Evolutionary conservation across 2,797 vertebrate species (phyloP), one percentile per base, ranked within the genome.

Genomic region (Echiichthys vipera): DNA sequence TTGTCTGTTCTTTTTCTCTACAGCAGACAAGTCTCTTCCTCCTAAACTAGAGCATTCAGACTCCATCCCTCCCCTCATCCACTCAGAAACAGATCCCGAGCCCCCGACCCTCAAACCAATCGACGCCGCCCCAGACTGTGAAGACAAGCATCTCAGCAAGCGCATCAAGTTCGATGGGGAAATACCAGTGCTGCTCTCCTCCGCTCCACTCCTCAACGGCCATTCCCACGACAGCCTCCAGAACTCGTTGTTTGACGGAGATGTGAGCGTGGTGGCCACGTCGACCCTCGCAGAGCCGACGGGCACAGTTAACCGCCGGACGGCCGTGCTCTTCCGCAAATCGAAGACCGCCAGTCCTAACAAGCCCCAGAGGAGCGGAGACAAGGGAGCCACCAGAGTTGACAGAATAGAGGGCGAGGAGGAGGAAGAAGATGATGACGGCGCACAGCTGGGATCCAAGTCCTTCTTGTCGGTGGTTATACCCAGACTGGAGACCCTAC

Each of bases 401-500:
- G 71, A 74, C 5, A 89, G 93, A 90, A 91, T 93, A 91, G 92
- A 95, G 84, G 92, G 88, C 71, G 92, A 36, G 5, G 83, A 51
- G 18, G 94, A 93, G 88, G 71, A 71, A 27, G 78, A 83, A 0
- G 84, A 74, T 0, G 87, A 77, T 14, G 88, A 84, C 1, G 93
- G 92, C 82, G 91, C 95, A 71, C 96, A 96, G 95, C 94, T 98
- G 89, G 97, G 96, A 78, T 95, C 97, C 92, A 98, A 97, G 92
- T 98, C 97, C 89, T 97, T 99, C 95, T 93, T 99, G 94, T 98
- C 98, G 55, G 97, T 99, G 94, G 97, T 99, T 90, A 96, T 99
- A 91, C 98, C 98, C 81, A 95, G 96, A 84, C 96, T 99, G 94
- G 98, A 99, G 95, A 98, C 96, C 77, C 95, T 99, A 50, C 96